A percentile compares a stretch with the other conserved stretches of the same genome.
Evolutionary conservation across 2,888 invertebrate species (phyloP).

Genomic region (Archips crataeganus): DNA sequence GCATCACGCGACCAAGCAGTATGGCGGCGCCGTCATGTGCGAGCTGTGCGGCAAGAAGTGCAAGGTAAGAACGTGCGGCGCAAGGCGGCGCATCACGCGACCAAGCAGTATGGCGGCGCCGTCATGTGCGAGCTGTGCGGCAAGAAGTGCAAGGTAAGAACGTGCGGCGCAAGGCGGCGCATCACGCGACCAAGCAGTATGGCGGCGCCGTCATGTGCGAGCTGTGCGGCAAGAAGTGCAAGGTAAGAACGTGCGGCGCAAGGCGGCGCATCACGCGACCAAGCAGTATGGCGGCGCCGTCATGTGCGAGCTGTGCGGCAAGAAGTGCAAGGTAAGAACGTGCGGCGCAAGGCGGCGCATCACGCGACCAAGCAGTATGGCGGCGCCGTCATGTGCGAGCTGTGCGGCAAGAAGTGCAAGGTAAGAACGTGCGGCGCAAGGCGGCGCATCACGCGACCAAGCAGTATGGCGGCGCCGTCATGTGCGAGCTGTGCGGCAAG

Average conservation of each 20-base stretch:
- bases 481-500: constrained; percentile 42
- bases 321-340: constrained; percentile 21
- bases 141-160: constrained; percentile 22
- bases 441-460: constrained; percentile 18
- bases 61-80: constrained; percentile 21
- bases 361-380: constrained; percentile 22
- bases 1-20: constrained; percentile 19
- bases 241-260: constrained; percentile 18
- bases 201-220: constrained; percentile 37
- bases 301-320: constrained; percentile 42
- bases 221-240: constrained; percentile 37
- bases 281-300: constrained; percentile 21
- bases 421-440: constrained; percentile 21
- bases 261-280: constrained; percentile 22
- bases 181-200: constrained; percentile 20
- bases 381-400: constrained; percentile 37
- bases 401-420: constrained; percentile 35
- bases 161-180: constrained; percentile 22
- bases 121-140: constrained; percentile 42
- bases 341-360: constrained; percentile 22
- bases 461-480: constrained; percentile 26
- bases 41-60: constrained; percentile 38
- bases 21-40: constrained; percentile 33
- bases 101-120: constrained; percentile 17
- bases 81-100: constrained; percentile 25